These are phyloP conservation scores for Lagopus leucura DNA, from an alignment of 2,113 vertebrate genomes.

Conservation along the genomic window DNA sequence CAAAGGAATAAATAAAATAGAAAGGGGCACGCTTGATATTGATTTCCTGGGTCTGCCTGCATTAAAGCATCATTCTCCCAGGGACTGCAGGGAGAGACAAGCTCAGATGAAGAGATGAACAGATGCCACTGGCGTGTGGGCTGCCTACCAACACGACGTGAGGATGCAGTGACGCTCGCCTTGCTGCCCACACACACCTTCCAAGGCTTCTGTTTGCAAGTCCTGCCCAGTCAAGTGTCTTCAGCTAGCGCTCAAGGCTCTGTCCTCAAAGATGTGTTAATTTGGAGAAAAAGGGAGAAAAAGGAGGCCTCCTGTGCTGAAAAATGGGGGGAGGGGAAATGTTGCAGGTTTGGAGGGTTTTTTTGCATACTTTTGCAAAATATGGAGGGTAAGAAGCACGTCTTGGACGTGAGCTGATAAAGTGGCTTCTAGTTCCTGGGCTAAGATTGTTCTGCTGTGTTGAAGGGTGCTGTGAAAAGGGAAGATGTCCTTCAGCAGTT, in stretches of 20 bases:
- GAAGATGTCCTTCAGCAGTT: neutral
- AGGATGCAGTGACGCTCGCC: conserved; percentile 53
- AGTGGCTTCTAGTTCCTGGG: neutral
- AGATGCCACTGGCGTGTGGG: conserved; percentile 50
- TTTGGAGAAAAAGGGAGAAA: neutral
- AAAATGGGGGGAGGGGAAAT: neutral
- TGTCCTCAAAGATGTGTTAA: neutral
- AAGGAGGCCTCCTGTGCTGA: neutral
- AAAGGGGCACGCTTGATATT: conserved; percentile 31
- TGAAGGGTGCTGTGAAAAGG: neutral
- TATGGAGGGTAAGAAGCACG: neutral
- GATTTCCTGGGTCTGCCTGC: conserved; percentile 63
- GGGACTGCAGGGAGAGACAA: conserved; percentile 12
- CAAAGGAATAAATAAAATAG: conserved; percentile 42
- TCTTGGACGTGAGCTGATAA: neutral
- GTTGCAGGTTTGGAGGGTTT: accelerated
- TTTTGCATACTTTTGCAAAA: neutral
- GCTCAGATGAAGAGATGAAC: conserved; percentile 24
- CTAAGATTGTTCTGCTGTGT: neutral
- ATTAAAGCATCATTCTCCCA: conserved; percentile 38
- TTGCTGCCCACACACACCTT: conserved; percentile 50
- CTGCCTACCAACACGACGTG: conserved; percentile 43
- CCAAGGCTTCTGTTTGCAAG: conserved; percentile 59
- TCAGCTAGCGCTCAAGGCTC: neutral
- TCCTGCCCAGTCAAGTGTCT: neutral